Base-by-base conservation (phyloP, 1,140 invertebrate species). In the Leptinotarsa lineolata region DNA sequence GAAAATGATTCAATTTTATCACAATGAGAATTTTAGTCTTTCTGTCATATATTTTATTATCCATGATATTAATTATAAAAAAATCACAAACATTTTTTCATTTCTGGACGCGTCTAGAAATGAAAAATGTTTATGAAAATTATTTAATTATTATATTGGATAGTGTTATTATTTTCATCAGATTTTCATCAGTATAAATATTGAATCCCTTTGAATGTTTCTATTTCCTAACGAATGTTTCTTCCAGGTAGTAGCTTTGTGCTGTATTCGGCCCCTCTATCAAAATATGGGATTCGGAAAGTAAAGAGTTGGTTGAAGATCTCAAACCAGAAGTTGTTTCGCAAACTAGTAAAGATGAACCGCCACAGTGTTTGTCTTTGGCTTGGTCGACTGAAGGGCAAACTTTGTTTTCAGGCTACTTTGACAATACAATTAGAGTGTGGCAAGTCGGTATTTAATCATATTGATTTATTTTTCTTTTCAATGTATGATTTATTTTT, bases 211-310 rank as follows among this genome's bases (percentile, higher is more conserved):
- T 39, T 39, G 30, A 8, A 39, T 39, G 30, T 39, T 39, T 39
- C 30, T 39, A 39, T 39, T 39, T 6, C 8, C 30, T 39, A 39
- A 39, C 11, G 30, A 54, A 54, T 5, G 13, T 73, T 76, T 73
- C 64, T 78, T 77, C 16, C 66, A 84, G 98, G 85, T 99, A 99
- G 84, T 99, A 98, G 98, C 90, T 99, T 16, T 99, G 98, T 88
- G 98, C 97, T 82, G 98, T 98, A 16, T 99, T 95, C 84, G 98
- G 98, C 81, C 95, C 97, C 71, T 95, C 93, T 79, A 99, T 99
- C 84, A 99, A 98, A 88, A 99, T 99, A 84, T 99, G 98, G 98
- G 98, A 99, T 90, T 90, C 99, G 83, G 98, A 99, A 89, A 97
- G 95, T 86, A 99, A 99, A 88, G 95, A 98, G 85, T 96, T 98